Percentiles rank a stretch among this genome's conserved stretches.
Conservation (phyloP, 2,113 vertebrate species). For the Oryzias melastigma region DNA sequence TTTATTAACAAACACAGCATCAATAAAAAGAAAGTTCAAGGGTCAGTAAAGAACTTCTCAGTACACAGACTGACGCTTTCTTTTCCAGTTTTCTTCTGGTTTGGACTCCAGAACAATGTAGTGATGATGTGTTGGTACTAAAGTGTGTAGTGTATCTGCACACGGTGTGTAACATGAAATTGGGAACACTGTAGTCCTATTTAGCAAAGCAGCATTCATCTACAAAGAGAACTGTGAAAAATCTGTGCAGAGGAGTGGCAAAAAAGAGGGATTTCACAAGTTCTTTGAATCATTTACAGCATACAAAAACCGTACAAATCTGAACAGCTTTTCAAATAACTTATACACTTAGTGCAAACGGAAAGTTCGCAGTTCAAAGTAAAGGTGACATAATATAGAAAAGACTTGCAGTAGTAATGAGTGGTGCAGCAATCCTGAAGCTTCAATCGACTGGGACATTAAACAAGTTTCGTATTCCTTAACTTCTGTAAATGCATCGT, state of each 20-base stretch:
- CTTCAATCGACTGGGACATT: neutral
- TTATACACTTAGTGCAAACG: conserved; percentile 15
- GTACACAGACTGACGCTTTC: conserved; percentile 17
- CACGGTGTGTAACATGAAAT: neutral
- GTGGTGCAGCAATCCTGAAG: conserved; percentile 20
- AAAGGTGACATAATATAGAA: conserved; percentile 5
- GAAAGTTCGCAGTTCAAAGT: conserved; percentile 24
- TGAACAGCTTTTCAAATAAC: conserved; percentile 13
- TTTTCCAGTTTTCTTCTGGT: conserved; percentile 7
- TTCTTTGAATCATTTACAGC: neutral
- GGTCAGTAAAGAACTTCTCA: conserved; percentile 49
- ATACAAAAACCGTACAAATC: conserved; percentile 16
- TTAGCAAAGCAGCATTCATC: no score
- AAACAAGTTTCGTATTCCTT: neutral
- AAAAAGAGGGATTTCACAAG: neutral
- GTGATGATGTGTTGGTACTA: conserved; percentile 15
- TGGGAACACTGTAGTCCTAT: no score
- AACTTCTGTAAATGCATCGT: conserved; percentile 40
- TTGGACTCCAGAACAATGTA: conserved; percentile 33
- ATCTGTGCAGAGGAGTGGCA: conserved; percentile 8
- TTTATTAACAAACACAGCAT: conserved; percentile 77
- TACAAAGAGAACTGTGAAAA: no score
- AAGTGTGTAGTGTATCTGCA: conserved; percentile 7
- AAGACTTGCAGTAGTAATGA: conserved; percentile 6
- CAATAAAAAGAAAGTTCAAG: conserved; percentile 65